phyloP scores from a whole-genome alignment of 2,888 invertebrate genomes.

The Julus scanicus region DNA sequence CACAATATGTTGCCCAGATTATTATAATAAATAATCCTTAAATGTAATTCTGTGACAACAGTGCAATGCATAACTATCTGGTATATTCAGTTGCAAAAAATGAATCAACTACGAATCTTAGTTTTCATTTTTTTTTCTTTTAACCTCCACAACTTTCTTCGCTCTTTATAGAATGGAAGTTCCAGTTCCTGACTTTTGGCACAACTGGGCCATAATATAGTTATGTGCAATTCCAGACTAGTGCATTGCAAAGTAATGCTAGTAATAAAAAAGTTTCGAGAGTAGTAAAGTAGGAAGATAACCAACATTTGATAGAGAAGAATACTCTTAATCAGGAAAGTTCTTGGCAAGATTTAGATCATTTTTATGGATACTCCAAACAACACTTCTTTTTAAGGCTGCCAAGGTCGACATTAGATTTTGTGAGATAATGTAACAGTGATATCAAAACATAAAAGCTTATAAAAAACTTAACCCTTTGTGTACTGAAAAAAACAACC shows the following conservation, averaged over 20 bases:
- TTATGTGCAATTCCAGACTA: not conserved
- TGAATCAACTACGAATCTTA: too few species aligned
- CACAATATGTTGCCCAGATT: too few species aligned
- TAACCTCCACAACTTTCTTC: too few species aligned
- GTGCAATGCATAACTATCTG: too few species aligned
- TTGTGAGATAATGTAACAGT: too few species aligned
- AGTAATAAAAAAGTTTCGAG: not conserved
- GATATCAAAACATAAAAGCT: not conserved
- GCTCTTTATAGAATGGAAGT: not conserved
- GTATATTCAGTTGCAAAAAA: not conserved
- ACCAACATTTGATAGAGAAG: not conserved
- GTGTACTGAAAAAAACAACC: not conserved
- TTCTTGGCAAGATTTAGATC: not conserved
- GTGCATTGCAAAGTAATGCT: not conserved
- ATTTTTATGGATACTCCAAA: not conserved
- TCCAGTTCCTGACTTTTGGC: not conserved
- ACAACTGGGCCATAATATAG: not conserved
- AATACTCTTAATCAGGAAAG: not conserved
- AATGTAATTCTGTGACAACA: too few species aligned
- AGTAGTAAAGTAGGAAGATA: not conserved
- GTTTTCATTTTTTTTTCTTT: not conserved
- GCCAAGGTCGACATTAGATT: too few species aligned
- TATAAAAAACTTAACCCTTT: not conserved
- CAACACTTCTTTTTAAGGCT: too few species aligned
- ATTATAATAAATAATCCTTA: not conserved